Evolutionary conservation across 2,797 vertebrate species (phyloP).

Genomic region (Poeciliopsis turneri): DNA sequence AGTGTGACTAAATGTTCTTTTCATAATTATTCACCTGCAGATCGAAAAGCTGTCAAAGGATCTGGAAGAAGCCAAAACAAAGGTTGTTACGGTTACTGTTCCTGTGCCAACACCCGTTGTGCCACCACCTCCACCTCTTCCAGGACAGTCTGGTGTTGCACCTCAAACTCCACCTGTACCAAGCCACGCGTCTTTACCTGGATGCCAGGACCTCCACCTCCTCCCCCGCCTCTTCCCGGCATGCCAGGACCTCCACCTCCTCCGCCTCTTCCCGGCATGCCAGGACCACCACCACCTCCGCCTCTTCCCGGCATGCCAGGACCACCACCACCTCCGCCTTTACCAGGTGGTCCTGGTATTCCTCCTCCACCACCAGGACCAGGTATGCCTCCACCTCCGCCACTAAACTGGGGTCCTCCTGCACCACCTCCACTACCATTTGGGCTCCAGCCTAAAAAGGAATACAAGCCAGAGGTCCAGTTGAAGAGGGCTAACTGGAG

Average conservation of each 20-base stretch:
- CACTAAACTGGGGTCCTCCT: conserved; percentile 70
- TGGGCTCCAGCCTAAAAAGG: conserved; percentile 85
- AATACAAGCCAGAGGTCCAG: conserved; percentile 87
- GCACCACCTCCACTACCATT: conserved; percentile 76
- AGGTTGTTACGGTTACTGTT: conserved; percentile 76
- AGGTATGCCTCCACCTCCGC: conserved; percentile 50
- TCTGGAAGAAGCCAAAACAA: conserved; percentile 84
- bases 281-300: conserved; percentile 54
- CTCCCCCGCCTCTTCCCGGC: conserved; percentile 72
- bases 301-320: conserved; percentile 30
- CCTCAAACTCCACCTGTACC: conserved; percentile 61
- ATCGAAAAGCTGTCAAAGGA: conserved; percentile 84
- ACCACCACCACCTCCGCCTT: conserved; percentile 58
- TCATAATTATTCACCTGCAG: conserved; percentile 60
- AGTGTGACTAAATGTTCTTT: neutral
- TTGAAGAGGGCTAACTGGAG: conserved; percentile 86
- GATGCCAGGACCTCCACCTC: conserved; percentile 55
- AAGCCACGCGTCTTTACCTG: conserved; percentile 14
- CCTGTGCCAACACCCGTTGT: conserved; percentile 61
- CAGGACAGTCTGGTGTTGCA: conserved; percentile 48
- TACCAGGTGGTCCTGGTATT: conserved; percentile 36
- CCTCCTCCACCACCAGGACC: conserved; percentile 52
- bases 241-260: conserved; percentile 40
- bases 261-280: conserved; percentile 69
- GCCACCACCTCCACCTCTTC: conserved; percentile 48